Base-by-base conservation (phyloP, 92 coral and sea anemone species). In the Parazoanthus atlanticus region DNA sequence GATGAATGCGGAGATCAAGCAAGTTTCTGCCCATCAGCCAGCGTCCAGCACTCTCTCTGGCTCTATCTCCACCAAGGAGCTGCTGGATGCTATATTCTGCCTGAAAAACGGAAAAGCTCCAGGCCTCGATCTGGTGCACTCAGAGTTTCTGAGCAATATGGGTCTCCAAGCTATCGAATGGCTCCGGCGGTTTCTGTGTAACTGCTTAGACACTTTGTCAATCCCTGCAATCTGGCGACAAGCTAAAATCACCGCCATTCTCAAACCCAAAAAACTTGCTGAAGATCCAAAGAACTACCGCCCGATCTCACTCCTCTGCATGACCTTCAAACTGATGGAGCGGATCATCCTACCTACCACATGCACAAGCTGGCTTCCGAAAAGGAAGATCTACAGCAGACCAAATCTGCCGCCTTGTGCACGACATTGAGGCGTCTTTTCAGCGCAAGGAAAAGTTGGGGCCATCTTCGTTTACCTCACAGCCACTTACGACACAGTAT, bases 401-500 rank as follows among this genome's bases (percentile, higher is more conserved):
- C 58, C 58, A 13, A 12, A 49, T 13, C 5, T 49, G 6, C 58
- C 58, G 58, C 58, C 58, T 49, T 4, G 58, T 49, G 58, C 58
- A 49, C 17, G 58, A 49, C 58, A 49, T 49, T 49, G 58, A 49
- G 58, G 17, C 17, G 58, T 49, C 58, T 8, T 49, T 49, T 13
- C 17, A 49, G 0, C 12, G 58, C 58, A 49, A 49, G 13, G 58
- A 49, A 49, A 49, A 49, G 3, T 49, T 49, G 58, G 58, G 58
- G 58, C 58, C 13, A 49, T 49, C 58, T 49, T 49, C 13, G 13
- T 89, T 43, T 88, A 89, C 58, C 88, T 81, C 2, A 38, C 91
- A 64, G 91, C 91, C 23, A 88, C 91, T 21, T 82, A 88, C 71
- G 91, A 88, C 70, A 88, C 91, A 25, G 90, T 80, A 25, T 88